These are phyloP conservation scores for Ceuthmochares aereus DNA, from an alignment of 2,113 vertebrate genomes.

Conservation along the genomic window DNA sequence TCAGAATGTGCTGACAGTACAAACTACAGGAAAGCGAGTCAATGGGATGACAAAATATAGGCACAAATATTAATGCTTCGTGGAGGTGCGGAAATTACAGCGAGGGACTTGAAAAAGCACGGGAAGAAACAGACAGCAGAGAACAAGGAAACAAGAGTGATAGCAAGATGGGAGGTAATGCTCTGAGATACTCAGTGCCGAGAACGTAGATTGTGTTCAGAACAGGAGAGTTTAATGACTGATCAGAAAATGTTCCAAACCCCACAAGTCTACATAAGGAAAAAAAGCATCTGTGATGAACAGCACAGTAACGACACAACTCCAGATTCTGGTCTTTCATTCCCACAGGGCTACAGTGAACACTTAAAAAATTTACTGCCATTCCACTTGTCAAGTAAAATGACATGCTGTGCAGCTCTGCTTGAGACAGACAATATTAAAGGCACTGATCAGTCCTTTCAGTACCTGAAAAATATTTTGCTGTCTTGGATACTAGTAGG, in stretches of 20 bases:
- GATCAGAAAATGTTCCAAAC: background rate
- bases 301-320: background rate
- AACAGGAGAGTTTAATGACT: background rate
- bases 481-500: background rate
- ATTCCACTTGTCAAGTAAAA: constrained; percentile 28
- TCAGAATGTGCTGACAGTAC: constrained; percentile 37
- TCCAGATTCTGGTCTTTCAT: constrained; percentile 31
- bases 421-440: constrained; percentile 8
- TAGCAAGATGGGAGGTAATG: background rate
- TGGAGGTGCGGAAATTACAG: background rate
- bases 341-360: constrained; percentile 18
- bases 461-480: constrained; percentile 31
- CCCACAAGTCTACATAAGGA: background rate
- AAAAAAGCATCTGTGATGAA: background rate
- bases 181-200: background rate
- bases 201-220: background rate
- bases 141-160: background rate
- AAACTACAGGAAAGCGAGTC: constrained; percentile 8
- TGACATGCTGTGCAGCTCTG: constrained; percentile 26
- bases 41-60: constrained; percentile 11
- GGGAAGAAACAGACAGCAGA: background rate
- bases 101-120: background rate
- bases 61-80: constrained; percentile 5
- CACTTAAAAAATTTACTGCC: constrained; percentile 26
- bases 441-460: constrained; percentile 5